Evolutionary conservation across 1,140 invertebrate species (phyloP).

Genomic region (Ostrea denselamellosa): DNA sequence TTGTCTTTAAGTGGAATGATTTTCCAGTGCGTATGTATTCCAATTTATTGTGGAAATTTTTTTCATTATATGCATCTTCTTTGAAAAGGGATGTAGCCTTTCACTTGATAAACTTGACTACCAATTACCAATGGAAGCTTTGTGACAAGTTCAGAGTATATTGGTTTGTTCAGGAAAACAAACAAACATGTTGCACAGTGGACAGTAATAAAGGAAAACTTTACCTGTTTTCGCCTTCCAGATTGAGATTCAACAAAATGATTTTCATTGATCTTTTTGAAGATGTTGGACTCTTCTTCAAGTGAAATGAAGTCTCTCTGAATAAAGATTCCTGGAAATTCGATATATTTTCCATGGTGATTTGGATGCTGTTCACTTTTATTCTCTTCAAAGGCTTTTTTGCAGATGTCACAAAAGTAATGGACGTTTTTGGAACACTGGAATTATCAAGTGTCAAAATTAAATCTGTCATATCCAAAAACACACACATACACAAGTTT

Average conservation of each 20-base stretch:
- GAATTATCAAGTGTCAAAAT: background rate
- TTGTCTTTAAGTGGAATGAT: too few species aligned
- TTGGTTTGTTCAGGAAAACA: too few species aligned
- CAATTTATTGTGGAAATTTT: too few species aligned
- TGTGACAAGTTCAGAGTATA: too few species aligned
- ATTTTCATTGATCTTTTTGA: constrained; percentile 87
- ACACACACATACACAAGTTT: background rate
- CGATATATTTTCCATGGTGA: constrained; percentile 50
- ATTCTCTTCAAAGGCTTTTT: constrained; percentile 48
- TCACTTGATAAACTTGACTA: too few species aligned
- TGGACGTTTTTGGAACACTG: constrained; percentile 23
- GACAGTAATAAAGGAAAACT: background rate
- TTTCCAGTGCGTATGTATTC: too few species aligned
- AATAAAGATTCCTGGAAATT: constrained; percentile 78
- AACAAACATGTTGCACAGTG: too few species aligned
- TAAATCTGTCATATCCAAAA: background rate
- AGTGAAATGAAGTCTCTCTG: constrained; percentile 86
- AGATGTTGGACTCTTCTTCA: constrained; percentile 86
- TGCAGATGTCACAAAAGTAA: constrained; percentile 53
- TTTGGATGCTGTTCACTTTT: constrained; percentile 43
- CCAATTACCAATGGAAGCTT: too few species aligned
- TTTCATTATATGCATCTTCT: too few species aligned
- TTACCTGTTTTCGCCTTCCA: constrained; percentile 93
- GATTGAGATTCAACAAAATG: constrained; percentile 96
- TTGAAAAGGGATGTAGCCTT: too few species aligned